Evolutionary conservation across 2,113 vertebrate genomes (phyloP).

Genomic region (Antigone vipio): DNA sequence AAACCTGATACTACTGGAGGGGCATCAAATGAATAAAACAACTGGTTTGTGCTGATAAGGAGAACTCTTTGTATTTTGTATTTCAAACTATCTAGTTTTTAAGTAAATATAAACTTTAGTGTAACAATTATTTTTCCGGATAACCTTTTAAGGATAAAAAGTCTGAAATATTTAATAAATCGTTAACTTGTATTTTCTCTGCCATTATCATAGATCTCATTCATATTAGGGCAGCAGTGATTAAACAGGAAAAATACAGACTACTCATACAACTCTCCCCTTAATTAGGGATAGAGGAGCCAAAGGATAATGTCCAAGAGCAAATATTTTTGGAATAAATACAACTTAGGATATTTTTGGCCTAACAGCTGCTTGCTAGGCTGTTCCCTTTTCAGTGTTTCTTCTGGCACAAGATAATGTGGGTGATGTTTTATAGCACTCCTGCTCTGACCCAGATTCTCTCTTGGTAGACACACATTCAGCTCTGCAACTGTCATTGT

Average conservation of each 20-base stretch:
- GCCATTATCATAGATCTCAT: not conserved
- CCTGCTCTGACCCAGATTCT: not conserved
- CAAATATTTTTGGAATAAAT: conserved; percentile 13
- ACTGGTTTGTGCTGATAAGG: not conserved
- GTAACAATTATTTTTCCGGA: not conserved
- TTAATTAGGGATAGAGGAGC: not conserved
- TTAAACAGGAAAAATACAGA: not conserved
- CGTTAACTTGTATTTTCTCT: not conserved
- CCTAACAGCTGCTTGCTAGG: not conserved
- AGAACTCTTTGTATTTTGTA: not conserved
- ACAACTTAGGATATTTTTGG: not conserved
- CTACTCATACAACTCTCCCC: not conserved
- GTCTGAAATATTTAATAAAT: not conserved
- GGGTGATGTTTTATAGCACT: not conserved
- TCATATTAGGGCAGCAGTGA: not conserved
- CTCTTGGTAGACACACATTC: not conserved
- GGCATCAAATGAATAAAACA: not conserved
- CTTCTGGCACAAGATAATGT: conserved; percentile 2
- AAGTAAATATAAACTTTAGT: not conserved
- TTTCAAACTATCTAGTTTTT: not conserved
- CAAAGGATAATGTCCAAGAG: not conserved
- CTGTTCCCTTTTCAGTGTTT: not conserved
- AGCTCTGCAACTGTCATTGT: not conserved
- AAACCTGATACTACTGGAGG: not conserved
- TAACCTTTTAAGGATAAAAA: not conserved